Base-by-base conservation (phyloP, 2,888 invertebrate genomes). In the Cryptosula pallasiana region DNA sequence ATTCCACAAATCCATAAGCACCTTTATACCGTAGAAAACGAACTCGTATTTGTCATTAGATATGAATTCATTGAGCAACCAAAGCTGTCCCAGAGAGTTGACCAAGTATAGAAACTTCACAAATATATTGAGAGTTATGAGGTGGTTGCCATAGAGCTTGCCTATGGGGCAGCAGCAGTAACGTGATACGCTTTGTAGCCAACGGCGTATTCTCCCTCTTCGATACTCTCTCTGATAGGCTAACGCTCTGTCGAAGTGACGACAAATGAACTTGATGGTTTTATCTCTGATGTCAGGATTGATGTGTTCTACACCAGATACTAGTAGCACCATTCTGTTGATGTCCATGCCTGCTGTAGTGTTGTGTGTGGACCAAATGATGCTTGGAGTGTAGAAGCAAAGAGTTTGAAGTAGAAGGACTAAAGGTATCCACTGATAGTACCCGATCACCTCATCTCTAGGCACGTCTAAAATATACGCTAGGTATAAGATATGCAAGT, bases 381-480 rank as follows among this genome's bases (percentile, higher is more conserved):
- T 81, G 58, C 85, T 83, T 1, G 87, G 87, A 35, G 86, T 77
- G 78, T 86, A 86, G 79, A 87, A 87, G n/a, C 86, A 76, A 69
- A 87, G 80, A 16, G 86, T 86, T 76, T 87, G 86, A 55, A 85
- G 79, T 69, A 86, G 72, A 16, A 82, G 75, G 23, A 82, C 82
- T 58, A 82, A 77, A 2, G 82, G 81, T 9, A 82, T 79, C 85
- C 78, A 85, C 76, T 82, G 82, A 75, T 82, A 82, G 73, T 82
- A 82, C n/a, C 70, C 36, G 13, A 70, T 23, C 16, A 70, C 27
- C 45, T 70, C 54, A 2, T 70, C 36, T 23, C 70, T n/a, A 1
- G 70, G 70, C 9, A 76, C 74, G 25, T 75, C 74, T 13, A 63
- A n/a, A n/a, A n/a, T n/a, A n/a, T n/a, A n/a, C n/a, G n/a, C n/a